Evolutionary conservation across 2,888 invertebrate species (phyloP).

Genomic region (Cantharis lateralis): DNA sequence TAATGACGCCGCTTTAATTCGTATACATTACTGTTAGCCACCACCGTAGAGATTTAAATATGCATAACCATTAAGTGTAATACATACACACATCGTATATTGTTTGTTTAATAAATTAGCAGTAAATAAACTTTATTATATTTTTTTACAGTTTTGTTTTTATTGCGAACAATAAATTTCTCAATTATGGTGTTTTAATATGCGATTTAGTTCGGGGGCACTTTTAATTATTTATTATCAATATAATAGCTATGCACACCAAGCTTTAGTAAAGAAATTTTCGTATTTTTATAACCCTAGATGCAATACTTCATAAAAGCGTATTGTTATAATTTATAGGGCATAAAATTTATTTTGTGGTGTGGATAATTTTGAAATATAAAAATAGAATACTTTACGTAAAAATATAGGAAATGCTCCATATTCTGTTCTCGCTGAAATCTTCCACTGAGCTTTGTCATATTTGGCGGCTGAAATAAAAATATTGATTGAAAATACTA

Average conservation of each 20-base stretch:
- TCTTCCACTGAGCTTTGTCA: background rate
- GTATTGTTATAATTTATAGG: background rate
- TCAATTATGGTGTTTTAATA: background rate
- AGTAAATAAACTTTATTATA: too few species aligned
- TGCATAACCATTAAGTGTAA: too few species aligned
- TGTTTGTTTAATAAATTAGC: too few species aligned
- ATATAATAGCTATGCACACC: background rate
- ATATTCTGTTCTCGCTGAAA: background rate
- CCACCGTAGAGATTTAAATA: too few species aligned
- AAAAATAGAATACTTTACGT: background rate
- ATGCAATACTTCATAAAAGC: background rate
- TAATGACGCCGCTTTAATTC: too few species aligned
- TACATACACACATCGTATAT: too few species aligned
- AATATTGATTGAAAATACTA: slow-evolving; percentile 12
- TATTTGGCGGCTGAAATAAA: background rate
- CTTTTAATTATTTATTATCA: background rate
- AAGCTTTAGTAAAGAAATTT: background rate
- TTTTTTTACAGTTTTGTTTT: background rate
- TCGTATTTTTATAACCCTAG: background rate
- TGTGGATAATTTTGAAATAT: background rate
- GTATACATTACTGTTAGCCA: too few species aligned
- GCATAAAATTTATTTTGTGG: background rate
- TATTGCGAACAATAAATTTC: background rate
- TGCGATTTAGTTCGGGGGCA: background rate
- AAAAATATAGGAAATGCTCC: background rate